Percentiles rank a stretch among this genome's conserved stretches.
Conservation (phyloP, 2,888 invertebrate species). For the Sarcophaga variegata region DNA sequence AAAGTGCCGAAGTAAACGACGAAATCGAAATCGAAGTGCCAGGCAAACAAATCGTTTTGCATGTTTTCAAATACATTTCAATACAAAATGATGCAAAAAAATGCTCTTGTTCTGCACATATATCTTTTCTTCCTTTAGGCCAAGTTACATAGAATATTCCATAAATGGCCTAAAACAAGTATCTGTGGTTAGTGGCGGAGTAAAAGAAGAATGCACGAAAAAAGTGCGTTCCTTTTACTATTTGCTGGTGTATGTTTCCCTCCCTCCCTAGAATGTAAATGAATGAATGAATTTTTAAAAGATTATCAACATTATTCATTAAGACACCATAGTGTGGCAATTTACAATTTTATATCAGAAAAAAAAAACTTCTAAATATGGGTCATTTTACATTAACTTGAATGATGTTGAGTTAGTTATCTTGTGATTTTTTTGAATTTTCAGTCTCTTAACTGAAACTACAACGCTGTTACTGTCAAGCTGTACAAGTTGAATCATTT, state of each 20-base stretch:
- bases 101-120: neutral
- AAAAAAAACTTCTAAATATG: conserved; percentile 35
- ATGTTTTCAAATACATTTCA: conserved; percentile 64
- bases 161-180: neutral
- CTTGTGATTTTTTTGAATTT: too few species aligned
- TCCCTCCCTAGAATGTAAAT: conserved; percentile 8
- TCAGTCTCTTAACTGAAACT: too few species aligned
- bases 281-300: conserved; percentile 68
- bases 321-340: conserved; percentile 62
- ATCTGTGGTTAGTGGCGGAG: neutral
- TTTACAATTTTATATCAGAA: conserved; percentile 53
- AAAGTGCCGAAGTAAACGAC: neutral
- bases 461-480: too few species aligned
- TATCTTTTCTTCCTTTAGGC: neutral
- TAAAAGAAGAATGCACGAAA: neutral
- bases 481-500: too few species aligned
- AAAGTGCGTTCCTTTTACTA: conserved; percentile 56
- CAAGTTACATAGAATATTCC: neutral
- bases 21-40: conserved; percentile 58
- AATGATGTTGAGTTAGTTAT: too few species aligned
- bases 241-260: too few species aligned
- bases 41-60: conserved; percentile 67
- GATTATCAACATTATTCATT: conserved; percentile 68
- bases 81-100: conserved; percentile 62
- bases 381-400: neutral